Evolutionary conservation across 2,888 invertebrate genomes (phyloP), one percentile per base, ranked within the genome.

Genomic region (Monopis laevigella): DNA sequence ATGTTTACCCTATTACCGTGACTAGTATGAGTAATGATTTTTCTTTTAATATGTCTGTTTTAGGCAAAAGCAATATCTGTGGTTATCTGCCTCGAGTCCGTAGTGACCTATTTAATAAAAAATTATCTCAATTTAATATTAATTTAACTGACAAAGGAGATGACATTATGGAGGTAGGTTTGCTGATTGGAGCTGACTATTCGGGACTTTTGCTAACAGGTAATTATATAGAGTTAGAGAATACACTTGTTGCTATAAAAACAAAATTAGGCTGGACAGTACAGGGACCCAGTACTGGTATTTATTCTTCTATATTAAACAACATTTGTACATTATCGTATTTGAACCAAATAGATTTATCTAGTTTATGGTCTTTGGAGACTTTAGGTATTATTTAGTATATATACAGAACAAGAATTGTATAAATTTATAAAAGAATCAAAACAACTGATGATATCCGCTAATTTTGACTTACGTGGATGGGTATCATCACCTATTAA

Each of bases 401-500:
- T 49, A 2, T 19, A 47, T 1, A 40, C 30, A 2, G 41, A 38
- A 17, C 27, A 39, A 12, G 39, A 43, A 8, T 1, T 46, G 27
- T 6, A 41, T 1, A 39, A 30, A 11, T 48, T 47, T 38, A 47
- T 45, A 1, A 16, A 11, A 17, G 44, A 48, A 32, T 19, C 46
- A 1, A 45, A 42, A 27, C 8, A 30, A 11, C 8, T 48, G 28
- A 47, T 47, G 45, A 7, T 16, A 4, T 8, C 26, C 1, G 47
- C 40, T 10, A 39, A 34, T 18, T 49, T 49, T 43, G 44, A 48
- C 4, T 21, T 48, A 7, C 13, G 46, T 21, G 16, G 38, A 2
- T 48, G 46, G 46, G 26, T 46, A 5, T 36, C 44, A 8, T 16
- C 28, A 3, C 41, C 44, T 10, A 7, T 34, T 12, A 21, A 17